Base-by-base conservation (phyloP, 2,888 invertebrate genomes). In the Rhorus exstirpatorius region DNA sequence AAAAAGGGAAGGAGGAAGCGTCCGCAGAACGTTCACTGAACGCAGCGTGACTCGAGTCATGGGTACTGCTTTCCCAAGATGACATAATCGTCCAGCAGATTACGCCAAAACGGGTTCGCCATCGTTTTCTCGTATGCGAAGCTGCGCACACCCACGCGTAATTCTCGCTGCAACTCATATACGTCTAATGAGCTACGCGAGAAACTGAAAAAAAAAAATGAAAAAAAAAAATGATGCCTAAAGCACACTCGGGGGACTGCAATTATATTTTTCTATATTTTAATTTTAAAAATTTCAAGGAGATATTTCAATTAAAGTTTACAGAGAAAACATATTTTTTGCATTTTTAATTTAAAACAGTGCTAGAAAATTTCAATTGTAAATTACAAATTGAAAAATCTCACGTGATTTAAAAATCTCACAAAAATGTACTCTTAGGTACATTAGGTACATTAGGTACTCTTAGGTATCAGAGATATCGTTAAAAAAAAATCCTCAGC, bases 61-160 rank as follows among this genome's bases (percentile, higher is more conserved):
- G 51, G 85, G 87, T 81, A 84, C 86, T 87, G 84, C 86, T 86
- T 88, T 80, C 85, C 80, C 61, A 71, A 84, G 75, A 76, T 87
- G 87, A 86, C 85, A 86, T 85, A 85, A 86, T 83, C 83, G 72
- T 70, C 55, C 60, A 26, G 17, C 17, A 35, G 55, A 76, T 60
- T 38, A 61, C 80, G 82, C 77, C 35, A 68, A n/a, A 61, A 75
- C 71, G 75, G 19, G 31, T 53, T 79, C 61, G 51, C 61, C 68
- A 61, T 71, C 70, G 68, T 70, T 70, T 60, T 70, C 68, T 46
- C 63, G 41, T 46, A 31, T 31, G 53, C 44, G 21, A 24, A 17
- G 55, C 24, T 41, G 8, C 6, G 3, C 38, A 78, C 74, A 26
- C 72, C 72, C 70, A 82, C 78, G 74, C 70, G 10, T 21, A 14